Evolutionary conservation across 1,140 invertebrate genomes (phyloP).

Genomic region (Oppia nitens): DNA sequence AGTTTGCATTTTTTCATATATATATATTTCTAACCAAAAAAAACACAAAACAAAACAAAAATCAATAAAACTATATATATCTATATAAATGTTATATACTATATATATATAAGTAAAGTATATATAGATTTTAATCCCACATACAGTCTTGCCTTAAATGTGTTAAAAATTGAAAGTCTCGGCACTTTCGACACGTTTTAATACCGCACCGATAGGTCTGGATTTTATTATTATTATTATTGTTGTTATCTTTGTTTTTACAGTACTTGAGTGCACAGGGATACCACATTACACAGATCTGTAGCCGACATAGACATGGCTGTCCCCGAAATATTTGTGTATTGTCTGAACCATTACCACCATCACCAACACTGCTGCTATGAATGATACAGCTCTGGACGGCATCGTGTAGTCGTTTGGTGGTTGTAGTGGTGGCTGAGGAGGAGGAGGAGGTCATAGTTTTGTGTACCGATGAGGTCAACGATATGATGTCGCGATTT

Average conservation of each 20-base stretch:
- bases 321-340: constrained; percentile 26
- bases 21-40: too few relatives aligned
- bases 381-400: too few relatives aligned
- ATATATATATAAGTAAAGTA: too few relatives aligned
- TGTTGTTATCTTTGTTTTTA: constrained; percentile 46
- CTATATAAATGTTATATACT: too few relatives aligned
- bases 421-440: too few relatives aligned
- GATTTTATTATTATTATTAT: constrained; percentile 34
- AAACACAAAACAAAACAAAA: too few relatives aligned
- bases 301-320: constrained; percentile 56
- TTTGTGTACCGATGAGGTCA: constrained; percentile 23
- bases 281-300: constrained; percentile 74
- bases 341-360: too few relatives aligned
- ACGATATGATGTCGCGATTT: constrained; percentile 19
- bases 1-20: too few relatives aligned
- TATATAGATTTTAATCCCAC: constrained; percentile 49
- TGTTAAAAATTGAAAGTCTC: constrained; percentile 65
- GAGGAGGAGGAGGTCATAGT: constrained; percentile 24
- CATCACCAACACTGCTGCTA: neutral
- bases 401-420: too few relatives aligned
- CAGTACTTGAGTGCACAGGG: constrained; percentile 87
- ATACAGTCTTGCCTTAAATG: constrained; percentile 63
- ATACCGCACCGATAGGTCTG: constrained; percentile 71
- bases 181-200: constrained; percentile 77
- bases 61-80: too few relatives aligned